Evolutionary conservation across 2,797 vertebrate species (phyloP), one percentile per base, ranked within the genome.

Genomic region (Sparidentex hasta): DNA sequence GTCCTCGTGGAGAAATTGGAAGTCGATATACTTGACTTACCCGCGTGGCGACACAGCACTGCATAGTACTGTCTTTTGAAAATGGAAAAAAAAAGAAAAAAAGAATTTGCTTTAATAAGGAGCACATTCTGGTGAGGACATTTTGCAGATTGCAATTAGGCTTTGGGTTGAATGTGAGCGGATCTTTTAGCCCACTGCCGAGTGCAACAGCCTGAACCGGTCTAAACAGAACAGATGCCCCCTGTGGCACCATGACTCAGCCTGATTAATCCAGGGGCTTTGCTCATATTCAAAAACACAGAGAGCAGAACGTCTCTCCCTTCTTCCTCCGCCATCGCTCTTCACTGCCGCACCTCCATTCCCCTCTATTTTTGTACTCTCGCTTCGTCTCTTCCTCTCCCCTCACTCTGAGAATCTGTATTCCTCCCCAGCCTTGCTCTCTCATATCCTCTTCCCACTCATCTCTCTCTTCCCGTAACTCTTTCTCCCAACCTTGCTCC

Each of bases 211-310:
- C 64, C 74, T 81, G 80, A 83, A 66, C 57, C 71, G 65, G 66
- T 81, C 76, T 85, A 77, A 84, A 71, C 65, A 70, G 81, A 89
- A 79, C 77, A 87, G 81, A 84, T 80, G 81, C 65, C 74, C 74
- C 67, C 50, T 72, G 65, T 86, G 84, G 76, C 85, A 75, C 55
- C 61, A 47, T 81, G 76, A 87, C 71, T 87, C 69, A 71, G 67
- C 65, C 81, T 82, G 78, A 90, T 87, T 91, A 90, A 88, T 89
- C 82, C 66, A 51, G 65, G 43, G 52, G 51, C 71, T 88, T 85
- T 84, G 71, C 59, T 89, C 76, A 72, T 64, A 83, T 83, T 86
- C 65, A 82, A 72, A 80, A 75, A 77, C 68, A 80, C 25, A 76
- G 50, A 74, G 59, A 65, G 62, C 20, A 50, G 48, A 78, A 76